phyloP scores from a whole-genome alignment of 2,888 invertebrate species.

The Agapostemon virescens region DNA sequence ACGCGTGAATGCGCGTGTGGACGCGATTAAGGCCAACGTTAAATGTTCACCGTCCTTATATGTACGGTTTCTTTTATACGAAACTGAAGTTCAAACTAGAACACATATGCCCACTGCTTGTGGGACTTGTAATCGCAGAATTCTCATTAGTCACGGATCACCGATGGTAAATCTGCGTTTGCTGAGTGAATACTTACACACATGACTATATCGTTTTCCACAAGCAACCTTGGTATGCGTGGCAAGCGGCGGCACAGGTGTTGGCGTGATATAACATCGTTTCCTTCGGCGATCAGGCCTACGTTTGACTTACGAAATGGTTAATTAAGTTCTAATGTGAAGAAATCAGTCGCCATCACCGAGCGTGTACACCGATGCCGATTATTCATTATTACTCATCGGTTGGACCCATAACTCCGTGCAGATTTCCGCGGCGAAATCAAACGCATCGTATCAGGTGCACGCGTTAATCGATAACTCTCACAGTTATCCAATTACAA shows the following conservation, averaged over 20 bases:
- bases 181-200: background rate
- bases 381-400: background rate
- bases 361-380: background rate
- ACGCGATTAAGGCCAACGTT: slow-evolving; percentile 22
- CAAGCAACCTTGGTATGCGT: slow-evolving; percentile 48
- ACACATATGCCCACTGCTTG: background rate
- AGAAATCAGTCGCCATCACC: background rate
- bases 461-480: background rate
- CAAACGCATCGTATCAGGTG: background rate
- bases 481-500: background rate
- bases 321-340: slow-evolving; percentile 13
- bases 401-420: background rate
- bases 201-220: slow-evolving; percentile 15
- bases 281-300: slow-evolving; percentile 22
- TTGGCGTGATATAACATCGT: slow-evolving; percentile 31
- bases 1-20: slow-evolving; percentile 3
- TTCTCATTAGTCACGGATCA: slow-evolving; percentile 53
- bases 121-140: slow-evolving; percentile 32
- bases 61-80: slow-evolving; percentile 12
- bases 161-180: slow-evolving; percentile 32
- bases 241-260: slow-evolving; percentile 51
- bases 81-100: slow-evolving; percentile 7
- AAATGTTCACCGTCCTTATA: background rate
- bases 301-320: slow-evolving; percentile 28
- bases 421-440: background rate